These are phyloP conservation scores for Gastrophryne carolinensis DNA, from an alignment of 2,797 vertebrate genomes.

Conservation along the genomic window DNA sequence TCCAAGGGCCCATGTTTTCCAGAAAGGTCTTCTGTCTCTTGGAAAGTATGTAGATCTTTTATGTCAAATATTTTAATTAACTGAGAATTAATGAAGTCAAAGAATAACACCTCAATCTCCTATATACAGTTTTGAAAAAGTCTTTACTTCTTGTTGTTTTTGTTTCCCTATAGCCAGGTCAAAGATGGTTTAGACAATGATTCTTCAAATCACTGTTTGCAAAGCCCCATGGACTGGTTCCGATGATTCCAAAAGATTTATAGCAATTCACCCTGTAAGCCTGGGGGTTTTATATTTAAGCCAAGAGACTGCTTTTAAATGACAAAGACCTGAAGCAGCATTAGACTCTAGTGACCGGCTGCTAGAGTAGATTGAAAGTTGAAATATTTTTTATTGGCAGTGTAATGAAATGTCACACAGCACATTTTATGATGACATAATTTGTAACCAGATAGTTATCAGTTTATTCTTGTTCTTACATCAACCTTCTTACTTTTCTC, in stretches of 20 bases:
- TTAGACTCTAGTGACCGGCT: slow-evolving; percentile 65
- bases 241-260: slow-evolving; percentile 85
- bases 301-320: slow-evolving; percentile 68
- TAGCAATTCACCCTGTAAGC: slow-evolving; percentile 75
- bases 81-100: no score
- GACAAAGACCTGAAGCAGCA: slow-evolving; percentile 66
- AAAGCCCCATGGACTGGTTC: slow-evolving; percentile 82
- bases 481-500: slow-evolving; percentile 49
- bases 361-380: slow-evolving; percentile 63
- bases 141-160: no score
- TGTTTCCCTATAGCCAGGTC: slow-evolving; percentile 66
- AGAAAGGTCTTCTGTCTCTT: no score
- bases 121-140: no score
- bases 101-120: no score
- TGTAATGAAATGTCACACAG: slow-evolving; percentile 60
- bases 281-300: slow-evolving; percentile 77
- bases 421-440: slow-evolving; percentile 58
- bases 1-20: no score
- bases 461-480: slow-evolving; percentile 46
- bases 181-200: slow-evolving; percentile 68
- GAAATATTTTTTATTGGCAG: slow-evolving; percentile 60
- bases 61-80: no score
- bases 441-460: slow-evolving; percentile 52
- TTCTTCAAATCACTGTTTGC: slow-evolving; percentile 82
- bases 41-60: no score